phyloP scores from a whole-genome alignment of 2,797 vertebrate species.

The Melanotaenia trifasciata region DNA sequence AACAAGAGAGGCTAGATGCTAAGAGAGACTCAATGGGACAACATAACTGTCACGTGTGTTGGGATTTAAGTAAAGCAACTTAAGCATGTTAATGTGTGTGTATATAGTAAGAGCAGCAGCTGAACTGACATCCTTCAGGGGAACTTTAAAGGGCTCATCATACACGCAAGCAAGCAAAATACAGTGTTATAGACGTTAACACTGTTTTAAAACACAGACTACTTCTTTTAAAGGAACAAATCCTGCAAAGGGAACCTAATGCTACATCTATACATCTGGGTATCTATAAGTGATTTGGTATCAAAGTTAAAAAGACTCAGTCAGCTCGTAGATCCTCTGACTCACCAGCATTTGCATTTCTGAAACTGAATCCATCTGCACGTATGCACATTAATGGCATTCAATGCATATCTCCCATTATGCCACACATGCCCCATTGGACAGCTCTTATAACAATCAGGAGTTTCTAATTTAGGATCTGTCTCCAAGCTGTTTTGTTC shows the following conservation, averaged over 20 bases:
- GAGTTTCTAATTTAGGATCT: slow-evolving; percentile 40
- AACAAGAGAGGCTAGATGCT: slow-evolving; percentile 24
- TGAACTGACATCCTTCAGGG: slow-evolving; percentile 3
- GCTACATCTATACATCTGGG: neutral
- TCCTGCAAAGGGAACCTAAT: slow-evolving; percentile 14
- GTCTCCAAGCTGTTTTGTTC: slow-evolving; percentile 22
- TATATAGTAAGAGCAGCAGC: slow-evolving; percentile 4
- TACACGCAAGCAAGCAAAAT: slow-evolving; percentile 5
- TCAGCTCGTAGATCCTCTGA: slow-evolving; percentile 19
- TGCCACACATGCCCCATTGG: slow-evolving; percentile 17
- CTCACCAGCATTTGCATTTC: slow-evolving; percentile 19
- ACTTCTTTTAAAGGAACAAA: slow-evolving; percentile 18
- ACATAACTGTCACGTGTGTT: slow-evolving; percentile 30
- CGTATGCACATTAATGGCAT: slow-evolving; percentile 22
- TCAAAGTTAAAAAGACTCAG: slow-evolving; percentile 14
- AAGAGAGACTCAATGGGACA: slow-evolving; percentile 19
- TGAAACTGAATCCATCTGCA: slow-evolving; percentile 40
- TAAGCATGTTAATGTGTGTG: slow-evolving; percentile 20
- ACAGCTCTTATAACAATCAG: slow-evolving; percentile 16
- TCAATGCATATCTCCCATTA: slow-evolving; percentile 19
- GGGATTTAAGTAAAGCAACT: slow-evolving; percentile 39
- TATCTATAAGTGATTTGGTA: slow-evolving; percentile 1
- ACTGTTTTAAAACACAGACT: neutral
- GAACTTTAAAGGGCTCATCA: neutral
- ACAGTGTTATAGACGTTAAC: neutral